Conservation (phyloP, 2,888 invertebrate species). For the Rhamnusium bicolor region DNA sequence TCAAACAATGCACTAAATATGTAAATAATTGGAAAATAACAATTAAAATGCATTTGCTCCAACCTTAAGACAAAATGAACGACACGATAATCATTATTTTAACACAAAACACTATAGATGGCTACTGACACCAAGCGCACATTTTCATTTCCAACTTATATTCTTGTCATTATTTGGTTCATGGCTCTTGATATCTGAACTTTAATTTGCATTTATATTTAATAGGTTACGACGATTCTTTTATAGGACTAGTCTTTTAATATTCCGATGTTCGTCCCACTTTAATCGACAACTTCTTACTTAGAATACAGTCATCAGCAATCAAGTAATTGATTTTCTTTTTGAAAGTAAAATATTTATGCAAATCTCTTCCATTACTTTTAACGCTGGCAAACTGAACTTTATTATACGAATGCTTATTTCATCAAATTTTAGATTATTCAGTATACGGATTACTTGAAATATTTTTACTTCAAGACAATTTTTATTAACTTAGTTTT, state of each 20-base stretch:
- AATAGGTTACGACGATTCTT: conserved; percentile 10
- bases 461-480: too few species aligned
- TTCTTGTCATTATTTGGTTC: background rate
- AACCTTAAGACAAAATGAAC: too few species aligned
- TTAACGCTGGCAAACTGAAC: background rate
- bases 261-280: conserved; percentile 11
- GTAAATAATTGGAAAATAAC: too few species aligned
- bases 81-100: background rate
- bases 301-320: conserved; percentile 12
- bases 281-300: conserved; percentile 15
- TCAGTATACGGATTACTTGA: too few species aligned
- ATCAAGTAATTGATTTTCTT: conserved; percentile 13
- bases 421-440: too few species aligned
- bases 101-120: background rate
- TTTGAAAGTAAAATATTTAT: conserved; percentile 7
- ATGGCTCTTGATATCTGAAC: background rate
- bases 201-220: conserved; percentile 22
- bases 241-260: conserved; percentile 16
- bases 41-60: too few species aligned
- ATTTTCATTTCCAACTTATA: background rate
- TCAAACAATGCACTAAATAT: too few species aligned
- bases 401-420: too few species aligned
- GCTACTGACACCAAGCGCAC: background rate
- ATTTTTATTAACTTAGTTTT: too few species aligned
- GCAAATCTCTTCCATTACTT: background rate